A percentile compares a stretch with the other conserved stretches of the same genome.
These are phyloP conservation scores for Aphelinus certus DNA, from an alignment of 1,140 invertebrate genomes.

Conservation along the genomic window DNA sequence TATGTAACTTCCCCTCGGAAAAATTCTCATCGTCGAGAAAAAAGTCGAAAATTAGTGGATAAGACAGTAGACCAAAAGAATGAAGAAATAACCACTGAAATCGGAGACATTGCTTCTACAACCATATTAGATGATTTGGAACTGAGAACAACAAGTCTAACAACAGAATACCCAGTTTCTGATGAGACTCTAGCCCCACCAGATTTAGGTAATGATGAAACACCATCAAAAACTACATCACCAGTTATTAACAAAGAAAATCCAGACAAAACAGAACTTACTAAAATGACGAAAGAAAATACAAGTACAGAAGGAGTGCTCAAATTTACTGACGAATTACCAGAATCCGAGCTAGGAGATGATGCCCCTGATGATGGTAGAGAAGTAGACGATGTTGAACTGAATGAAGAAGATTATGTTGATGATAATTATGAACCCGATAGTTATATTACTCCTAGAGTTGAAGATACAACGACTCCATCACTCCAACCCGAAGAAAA, in stretches of 20 bases:
- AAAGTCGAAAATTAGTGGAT: conserved; percentile 23
- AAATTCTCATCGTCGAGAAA: conserved; percentile 36
- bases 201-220: conserved; percentile 20
- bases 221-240: neutral
- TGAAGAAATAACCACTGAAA: neutral
- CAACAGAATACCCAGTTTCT: conserved; percentile 27
- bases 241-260: conserved; percentile 14
- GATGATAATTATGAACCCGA: conserved; percentile 69
- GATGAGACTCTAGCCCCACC: neutral
- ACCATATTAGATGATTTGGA: neutral
- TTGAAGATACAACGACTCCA: neutral
- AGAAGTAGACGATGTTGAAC: conserved; percentile 41
- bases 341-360: conserved; percentile 51
- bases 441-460: conserved; percentile 48
- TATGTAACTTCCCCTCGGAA: conserved; percentile 16
- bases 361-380: conserved; percentile 40
- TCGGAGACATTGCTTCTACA: conserved; percentile 6
- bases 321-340: conserved; percentile 64
- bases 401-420: conserved; percentile 62
- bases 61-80: neutral
- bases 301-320: conserved; percentile 61
- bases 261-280: conserved; percentile 6
- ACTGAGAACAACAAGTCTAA: conserved; percentile 9
- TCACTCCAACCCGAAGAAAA: conserved; percentile 15
- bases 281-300: conserved; percentile 37